Evolutionary conservation across 2,888 invertebrate genomes (phyloP).

Genomic region (Stenodema calcarata): DNA sequence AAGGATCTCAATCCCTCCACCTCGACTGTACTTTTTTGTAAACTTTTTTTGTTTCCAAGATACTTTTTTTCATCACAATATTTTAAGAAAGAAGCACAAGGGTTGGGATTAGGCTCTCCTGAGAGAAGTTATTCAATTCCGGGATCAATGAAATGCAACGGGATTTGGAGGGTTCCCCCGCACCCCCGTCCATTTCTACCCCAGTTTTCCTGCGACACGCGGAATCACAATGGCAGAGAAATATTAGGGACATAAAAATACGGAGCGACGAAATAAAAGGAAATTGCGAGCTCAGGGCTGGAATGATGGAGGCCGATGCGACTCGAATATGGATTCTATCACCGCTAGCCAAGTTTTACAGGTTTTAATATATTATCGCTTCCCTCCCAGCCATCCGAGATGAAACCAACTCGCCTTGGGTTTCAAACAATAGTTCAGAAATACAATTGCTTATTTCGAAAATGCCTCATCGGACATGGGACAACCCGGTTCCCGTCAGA

Average conservation of each 20-base stretch:
- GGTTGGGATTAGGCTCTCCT: slow-evolving; percentile 32
- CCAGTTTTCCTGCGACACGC: background rate
- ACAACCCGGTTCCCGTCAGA: too few relatives aligned
- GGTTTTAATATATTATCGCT: background rate
- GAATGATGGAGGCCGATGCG: background rate
- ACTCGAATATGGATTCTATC: slow-evolving; percentile 18
- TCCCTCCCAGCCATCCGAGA: background rate
- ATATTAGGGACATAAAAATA: slow-evolving; percentile 30
- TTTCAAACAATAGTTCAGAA: too few relatives aligned
- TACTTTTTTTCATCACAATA: slow-evolving; percentile 41
- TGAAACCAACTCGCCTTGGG: too few relatives aligned
- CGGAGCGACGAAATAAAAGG: slow-evolving; percentile 23
- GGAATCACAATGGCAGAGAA: slow-evolving; percentile 17
- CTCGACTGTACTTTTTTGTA: background rate
- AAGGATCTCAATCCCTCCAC: background rate
- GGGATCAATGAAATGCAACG: slow-evolving; percentile 47
- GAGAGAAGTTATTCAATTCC: slow-evolving; percentile 42
- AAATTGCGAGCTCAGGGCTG: background rate
- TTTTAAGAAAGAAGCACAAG: slow-evolving; percentile 38
- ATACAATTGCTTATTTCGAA: too few relatives aligned
- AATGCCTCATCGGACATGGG: too few relatives aligned
- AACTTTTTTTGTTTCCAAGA: background rate
- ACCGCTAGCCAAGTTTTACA: background rate
- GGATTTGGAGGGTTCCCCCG: slow-evolving; percentile 22
- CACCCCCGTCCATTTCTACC: background rate